Evolutionary conservation across 2,888 invertebrate genomes (phyloP), one percentile per base, ranked within the genome.

Genomic region (Apamea anceps): DNA sequence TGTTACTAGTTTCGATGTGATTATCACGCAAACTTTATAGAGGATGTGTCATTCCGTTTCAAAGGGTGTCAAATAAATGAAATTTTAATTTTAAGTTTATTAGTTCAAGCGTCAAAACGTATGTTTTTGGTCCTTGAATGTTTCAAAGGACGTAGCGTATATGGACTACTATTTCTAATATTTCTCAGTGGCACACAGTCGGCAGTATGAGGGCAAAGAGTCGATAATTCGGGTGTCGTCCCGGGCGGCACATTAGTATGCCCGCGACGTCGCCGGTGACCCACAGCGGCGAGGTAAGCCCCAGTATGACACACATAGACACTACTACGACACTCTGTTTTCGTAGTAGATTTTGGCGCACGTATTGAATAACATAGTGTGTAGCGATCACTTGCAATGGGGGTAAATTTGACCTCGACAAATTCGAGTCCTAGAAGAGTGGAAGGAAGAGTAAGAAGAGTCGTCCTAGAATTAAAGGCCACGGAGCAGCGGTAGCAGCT

Each of bases 211-310:
- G 25, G 71, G 42, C n/a, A 63, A 25, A 12, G 54, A 54, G 25
- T 65, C 28, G 25, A 79, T 54, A 84, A 18, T 70, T 54, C 12
- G 79, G 32, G 51, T 28, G 65, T 65, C 72, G n/a, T 70, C 32
- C n/a, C 67, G 42, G 60, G 71, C 15, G 32, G 32, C 48, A 57
- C 80, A 83, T 75, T 68, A 85, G 82, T 80, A 83, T 68, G 85
- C 60, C 32, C n/a, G 80, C 71, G 71, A 37, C 62, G 74, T 8
- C 71, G 48, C 57, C 13, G 62, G 32, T 28, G 80, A 72, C 74
- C 85, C 71, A 74, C 71, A 37, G 71, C 75, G 73, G 12, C 68
- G 66, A 71, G 62, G 37, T 63, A 32, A 81, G 57, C 32, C 62
- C 48, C 60, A 63, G 57, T 72, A 74, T 63, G 71, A 42, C 66